phyloP scores from a whole-genome alignment of 1,140 invertebrate species.

The Cotesia typhae region DNA sequence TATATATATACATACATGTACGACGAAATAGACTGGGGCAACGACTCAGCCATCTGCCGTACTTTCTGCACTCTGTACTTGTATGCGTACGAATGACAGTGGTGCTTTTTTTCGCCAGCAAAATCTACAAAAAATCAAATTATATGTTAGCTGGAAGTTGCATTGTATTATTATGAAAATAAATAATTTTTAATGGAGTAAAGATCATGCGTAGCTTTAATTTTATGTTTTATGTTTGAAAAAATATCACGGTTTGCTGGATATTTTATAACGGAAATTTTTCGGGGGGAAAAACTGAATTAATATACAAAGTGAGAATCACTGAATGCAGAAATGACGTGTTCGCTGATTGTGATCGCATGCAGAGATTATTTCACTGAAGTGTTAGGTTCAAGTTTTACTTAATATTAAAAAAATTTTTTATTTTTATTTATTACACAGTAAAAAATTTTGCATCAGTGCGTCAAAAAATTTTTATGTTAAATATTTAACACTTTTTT shows the following conservation, averaged over 20 bases:
- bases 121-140: not conserved
- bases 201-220: no score
- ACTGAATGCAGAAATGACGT: conserved; percentile 16
- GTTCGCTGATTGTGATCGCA: conserved; percentile 14
- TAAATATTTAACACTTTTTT: no score
- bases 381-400: not conserved
- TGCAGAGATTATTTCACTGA: conserved; percentile 11
- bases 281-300: not conserved
- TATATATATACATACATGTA: conserved; percentile 7
- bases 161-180: no score
- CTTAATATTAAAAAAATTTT: no score
- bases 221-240: no score
- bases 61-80: conserved; percentile 15
- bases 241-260: no score
- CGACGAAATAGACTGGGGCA: conserved; percentile 31
- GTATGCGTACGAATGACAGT: not conserved
- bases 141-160: not conserved
- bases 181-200: no score
- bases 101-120: not conserved
- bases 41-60: conserved; percentile 27
- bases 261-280: no score
- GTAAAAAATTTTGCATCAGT: no score
- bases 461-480: no score
- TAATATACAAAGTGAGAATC: not conserved
- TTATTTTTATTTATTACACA: no score